A percentile compares a stretch with the other conserved stretches of the same genome.
Conservation (phyloP, 2,888 invertebrate genomes). For the Caenorhabditis macrosperma region DNA sequence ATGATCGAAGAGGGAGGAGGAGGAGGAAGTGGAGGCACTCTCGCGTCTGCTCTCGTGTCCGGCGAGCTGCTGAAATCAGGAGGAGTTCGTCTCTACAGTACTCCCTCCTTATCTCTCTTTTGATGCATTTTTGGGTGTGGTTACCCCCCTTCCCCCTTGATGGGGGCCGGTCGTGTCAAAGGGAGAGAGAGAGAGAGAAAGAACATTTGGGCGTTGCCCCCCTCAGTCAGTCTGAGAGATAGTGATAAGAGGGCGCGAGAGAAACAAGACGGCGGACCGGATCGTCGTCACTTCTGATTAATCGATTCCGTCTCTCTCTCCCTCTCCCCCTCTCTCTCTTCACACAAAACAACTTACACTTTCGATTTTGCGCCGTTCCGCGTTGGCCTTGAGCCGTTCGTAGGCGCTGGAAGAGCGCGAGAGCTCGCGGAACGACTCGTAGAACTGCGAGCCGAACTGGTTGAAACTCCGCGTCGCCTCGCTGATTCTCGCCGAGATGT, state of each 20-base stretch:
- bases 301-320: slow-evolving; percentile 17
- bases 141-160: slow-evolving; percentile 16
- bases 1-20: slow-evolving; percentile 33
- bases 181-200: slow-evolving; percentile 4
- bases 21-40: slow-evolving; percentile 17
- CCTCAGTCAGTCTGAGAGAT: neutral
- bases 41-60: slow-evolving; percentile 14
- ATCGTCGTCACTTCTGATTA: slow-evolving; percentile 28
- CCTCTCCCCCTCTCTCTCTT: neutral
- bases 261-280: slow-evolving; percentile 25
- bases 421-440: slow-evolving; percentile 49
- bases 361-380: slow-evolving; percentile 31
- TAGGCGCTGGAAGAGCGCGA: slow-evolving; percentile 36
- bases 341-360: slow-evolving; percentile 17
- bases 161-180: slow-evolving; percentile 21
- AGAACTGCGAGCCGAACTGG: slow-evolving; percentile 65
- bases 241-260: slow-evolving; percentile 28
- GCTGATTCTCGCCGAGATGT: slow-evolving; percentile 55
- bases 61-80: slow-evolving; percentile 3
- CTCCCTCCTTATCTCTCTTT: slow-evolving; percentile 10
- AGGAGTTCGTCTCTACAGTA: neutral
- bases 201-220: slow-evolving; percentile 47
- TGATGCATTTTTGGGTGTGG: slow-evolving; percentile 41
- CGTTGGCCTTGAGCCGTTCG: slow-evolving; percentile 50
- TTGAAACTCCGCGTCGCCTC: slow-evolving; percentile 66